A percentile compares a stretch with the other conserved stretches of the same genome.
These are phyloP conservation scores for Falco biarmicus DNA, from an alignment of 2,797 vertebrate species.

Conservation along the genomic window DNA sequence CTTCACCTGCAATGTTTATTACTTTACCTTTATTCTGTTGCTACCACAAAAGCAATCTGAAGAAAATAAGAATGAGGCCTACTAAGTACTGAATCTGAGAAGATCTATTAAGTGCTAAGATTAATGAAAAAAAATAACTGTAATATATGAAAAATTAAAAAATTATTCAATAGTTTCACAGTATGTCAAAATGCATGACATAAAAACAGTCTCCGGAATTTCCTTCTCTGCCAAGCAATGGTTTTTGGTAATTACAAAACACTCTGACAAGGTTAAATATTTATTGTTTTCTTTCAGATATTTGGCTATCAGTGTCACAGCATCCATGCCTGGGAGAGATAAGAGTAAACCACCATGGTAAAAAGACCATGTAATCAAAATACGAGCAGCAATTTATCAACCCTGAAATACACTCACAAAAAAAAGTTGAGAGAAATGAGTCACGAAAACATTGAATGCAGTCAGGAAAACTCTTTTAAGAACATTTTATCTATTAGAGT, in stretches of 20 bases:
- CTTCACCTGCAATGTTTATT: background rate
- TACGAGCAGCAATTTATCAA: background rate
- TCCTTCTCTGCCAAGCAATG: background rate
- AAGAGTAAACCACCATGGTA: background rate
- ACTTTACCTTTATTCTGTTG: background rate
- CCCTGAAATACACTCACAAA: background rate
- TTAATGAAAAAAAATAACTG: background rate
- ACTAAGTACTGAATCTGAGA: background rate
- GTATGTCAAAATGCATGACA: background rate
- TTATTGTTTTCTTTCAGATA: background rate
- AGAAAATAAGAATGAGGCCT: background rate
- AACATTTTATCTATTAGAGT: background rate
- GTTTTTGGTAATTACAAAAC: background rate
- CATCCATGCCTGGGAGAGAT: background rate
- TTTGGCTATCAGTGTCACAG: background rate
- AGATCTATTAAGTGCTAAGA: background rate
- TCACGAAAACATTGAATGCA: background rate
- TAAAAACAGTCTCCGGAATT: background rate
- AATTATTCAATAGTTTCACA: background rate
- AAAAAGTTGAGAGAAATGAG: background rate
- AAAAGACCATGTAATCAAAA: background rate
- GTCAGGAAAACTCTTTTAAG: background rate
- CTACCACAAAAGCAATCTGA: background rate
- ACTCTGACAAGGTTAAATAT: background rate
- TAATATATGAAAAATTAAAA: background rate